Evolutionary conservation across 2,888 invertebrate genomes (phyloP), one percentile per base, ranked within the genome.

Genomic region (Leptodirus hochenwartii): DNA sequence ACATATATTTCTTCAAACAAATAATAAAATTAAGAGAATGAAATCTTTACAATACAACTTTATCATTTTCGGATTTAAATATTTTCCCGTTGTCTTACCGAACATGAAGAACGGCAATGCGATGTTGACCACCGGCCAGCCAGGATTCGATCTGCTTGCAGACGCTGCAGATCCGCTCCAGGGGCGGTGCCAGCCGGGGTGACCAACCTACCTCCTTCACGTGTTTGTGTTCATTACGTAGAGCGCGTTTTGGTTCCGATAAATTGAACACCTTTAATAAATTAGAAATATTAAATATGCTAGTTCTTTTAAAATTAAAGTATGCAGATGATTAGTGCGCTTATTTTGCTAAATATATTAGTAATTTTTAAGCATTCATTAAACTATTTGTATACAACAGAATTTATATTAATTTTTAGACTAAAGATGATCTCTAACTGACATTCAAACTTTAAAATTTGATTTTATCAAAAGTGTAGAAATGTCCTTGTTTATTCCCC

Each of bases 71-170:
- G n/a, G n/a, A 20, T 20, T 8, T n/a, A 20, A 6, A 20, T n/a
- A 20, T n/a, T 8, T 20, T 8, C 20, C 6, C 6, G 20, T 20
- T 20, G 25, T 29, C 50, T 62, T 56, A 79, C 78, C 82, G 81
- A 43, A 85, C 81, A 48, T 90, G 77, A 30, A 91, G 60, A 34
- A 90, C 82, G 22, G 82, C 84, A 39, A 90, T 82, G 49, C 87
- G 74, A 53, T 77, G 77, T 12, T 77, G 69, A 47, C 81, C 77
- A 28, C 71, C 75, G 27, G 77, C 76, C 29, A 90, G 64, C 87
- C 88, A 91, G 46, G 82, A 78, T 58, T 91, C 90, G 45, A 91
- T 78, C 48, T 84, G 79, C 54, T 90, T 90, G 63, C 90, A 91
- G 33, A 90, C 74, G 38, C 82, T 80, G 55, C 90, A 91, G 15